Evolutionary conservation across 2,888 invertebrate species (phyloP).

Genomic region (Drosophila multiciliata): DNA sequence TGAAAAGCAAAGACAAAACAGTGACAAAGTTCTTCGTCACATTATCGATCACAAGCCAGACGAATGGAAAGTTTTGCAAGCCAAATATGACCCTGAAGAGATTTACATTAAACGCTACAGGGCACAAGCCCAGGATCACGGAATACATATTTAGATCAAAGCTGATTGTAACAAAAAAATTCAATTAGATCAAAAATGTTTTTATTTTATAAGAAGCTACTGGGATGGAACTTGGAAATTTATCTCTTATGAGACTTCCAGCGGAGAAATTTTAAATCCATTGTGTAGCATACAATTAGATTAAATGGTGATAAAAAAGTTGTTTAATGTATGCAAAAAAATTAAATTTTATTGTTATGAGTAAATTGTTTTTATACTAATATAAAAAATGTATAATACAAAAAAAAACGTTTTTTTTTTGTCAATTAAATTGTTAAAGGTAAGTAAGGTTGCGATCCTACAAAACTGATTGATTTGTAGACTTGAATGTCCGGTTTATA

Average conservation of each 20-base stretch:
- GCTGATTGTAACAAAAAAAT: not conserved
- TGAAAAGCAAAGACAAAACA: constrained; percentile 87
- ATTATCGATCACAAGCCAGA: constrained; percentile 88
- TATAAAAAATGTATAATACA: not conserved
- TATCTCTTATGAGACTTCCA: not conserved
- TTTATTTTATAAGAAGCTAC: constrained; percentile 1
- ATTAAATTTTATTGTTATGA: not conserved
- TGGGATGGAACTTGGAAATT: constrained; percentile 9
- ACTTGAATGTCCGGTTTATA: not conserved
- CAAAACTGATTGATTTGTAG: not conserved
- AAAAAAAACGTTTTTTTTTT: not conserved
- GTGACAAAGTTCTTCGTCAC: constrained; percentile 88
- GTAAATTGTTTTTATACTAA: not conserved
- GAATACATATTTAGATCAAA: constrained; percentile 78
- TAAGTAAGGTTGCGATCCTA: not conserved
- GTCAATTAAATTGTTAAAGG: not conserved
- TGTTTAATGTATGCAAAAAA: constrained; percentile 11
- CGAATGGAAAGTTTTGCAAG: constrained; percentile 88
- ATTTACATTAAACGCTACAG: constrained; percentile 88
- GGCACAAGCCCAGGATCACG: constrained; percentile 86
- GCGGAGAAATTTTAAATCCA: constrained; percentile 3
- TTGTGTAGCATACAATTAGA: constrained; percentile 15
- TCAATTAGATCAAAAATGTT: not conserved
- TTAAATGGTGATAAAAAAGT: constrained; percentile 11
- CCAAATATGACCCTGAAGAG: constrained; percentile 89